Evolutionary conservation across 2,113 vertebrate species (phyloP).

Genomic region (Muntiacus muntjak): DNA sequence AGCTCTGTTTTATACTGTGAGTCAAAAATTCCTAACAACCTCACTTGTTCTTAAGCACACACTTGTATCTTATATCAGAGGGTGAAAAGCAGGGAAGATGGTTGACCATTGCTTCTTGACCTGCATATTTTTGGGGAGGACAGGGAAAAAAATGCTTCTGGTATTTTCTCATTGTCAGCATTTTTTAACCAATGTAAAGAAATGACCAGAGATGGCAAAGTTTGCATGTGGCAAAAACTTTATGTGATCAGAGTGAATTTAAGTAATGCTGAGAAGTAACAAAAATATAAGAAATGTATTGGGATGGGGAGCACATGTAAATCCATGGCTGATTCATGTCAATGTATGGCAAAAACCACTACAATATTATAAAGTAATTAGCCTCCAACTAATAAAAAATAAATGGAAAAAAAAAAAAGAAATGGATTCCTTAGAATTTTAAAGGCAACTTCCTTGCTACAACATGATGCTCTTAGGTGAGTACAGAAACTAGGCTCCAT

Average conservation of each 20-base stretch:
- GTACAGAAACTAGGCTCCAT: background rate
- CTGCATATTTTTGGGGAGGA: slow-evolving; percentile 3
- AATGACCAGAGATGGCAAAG: background rate
- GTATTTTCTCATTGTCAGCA: background rate
- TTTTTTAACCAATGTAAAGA: slow-evolving; percentile 47
- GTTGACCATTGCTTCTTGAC: background rate
- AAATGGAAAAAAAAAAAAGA: background rate
- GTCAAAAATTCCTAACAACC: background rate
- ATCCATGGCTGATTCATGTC: no score
- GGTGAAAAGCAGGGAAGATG: background rate
- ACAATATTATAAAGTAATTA: no score
- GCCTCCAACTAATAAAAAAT: no score
- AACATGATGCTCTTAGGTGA: background rate
- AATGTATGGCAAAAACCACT: no score
- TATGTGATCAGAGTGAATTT: background rate
- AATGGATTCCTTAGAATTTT: background rate
- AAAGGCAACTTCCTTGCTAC: background rate
- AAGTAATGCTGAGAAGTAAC: background rate
- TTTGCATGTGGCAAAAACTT: background rate
- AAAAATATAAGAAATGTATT: background rate
- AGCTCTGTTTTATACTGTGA: background rate
- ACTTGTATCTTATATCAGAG: slow-evolving; percentile 4
- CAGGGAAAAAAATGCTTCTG: slow-evolving; percentile 36
- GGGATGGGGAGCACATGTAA: no score
- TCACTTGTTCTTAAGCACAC: background rate